Conservation (phyloP, 2,113 vertebrate species). For the Clarias magur region DNA sequence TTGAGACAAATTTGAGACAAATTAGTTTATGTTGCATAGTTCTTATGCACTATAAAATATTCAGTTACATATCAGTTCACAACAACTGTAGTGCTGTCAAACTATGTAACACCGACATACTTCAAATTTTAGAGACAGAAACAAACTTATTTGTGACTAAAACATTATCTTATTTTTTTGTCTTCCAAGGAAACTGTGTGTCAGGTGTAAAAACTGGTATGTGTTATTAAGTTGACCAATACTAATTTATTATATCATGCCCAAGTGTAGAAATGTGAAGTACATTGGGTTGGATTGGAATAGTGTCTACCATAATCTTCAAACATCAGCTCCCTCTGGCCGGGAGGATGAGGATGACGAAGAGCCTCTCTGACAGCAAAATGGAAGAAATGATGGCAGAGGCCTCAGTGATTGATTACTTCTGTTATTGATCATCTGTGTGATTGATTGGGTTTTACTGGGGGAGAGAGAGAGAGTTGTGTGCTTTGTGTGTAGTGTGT, state of each 20-base stretch:
- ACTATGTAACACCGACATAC: not conserved
- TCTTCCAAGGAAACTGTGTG: not conserved
- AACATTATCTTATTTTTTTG: not conserved
- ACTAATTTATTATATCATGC: not conserved
- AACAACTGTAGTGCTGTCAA: not conserved
- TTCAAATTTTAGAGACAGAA: not conserved
- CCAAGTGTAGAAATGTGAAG: not conserved
- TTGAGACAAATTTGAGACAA: not conserved
- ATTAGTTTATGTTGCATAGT: not conserved
- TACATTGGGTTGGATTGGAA: not conserved
- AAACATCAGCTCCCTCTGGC: constrained; percentile 22
- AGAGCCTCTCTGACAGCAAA: constrained; percentile 33
- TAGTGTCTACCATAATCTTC: constrained; percentile 6
- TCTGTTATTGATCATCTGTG: constrained; percentile 42
- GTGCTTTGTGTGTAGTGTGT: constrained; percentile 29
- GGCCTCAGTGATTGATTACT: constrained; percentile 45
- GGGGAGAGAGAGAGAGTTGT: constrained; percentile 1
- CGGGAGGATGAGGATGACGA: constrained; percentile 39
- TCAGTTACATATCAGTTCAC: not conserved
- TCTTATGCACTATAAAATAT: not conserved
- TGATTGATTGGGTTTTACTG: constrained; percentile 44
- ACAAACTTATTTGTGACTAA: not conserved
- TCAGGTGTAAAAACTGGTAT: not conserved
- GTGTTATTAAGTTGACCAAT: not conserved
- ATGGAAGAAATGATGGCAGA: constrained; percentile 25